These are phyloP conservation scores for Tenualosa ilisha DNA, from an alignment of 2,797 vertebrate genomes.

Conservation along the genomic window DNA sequence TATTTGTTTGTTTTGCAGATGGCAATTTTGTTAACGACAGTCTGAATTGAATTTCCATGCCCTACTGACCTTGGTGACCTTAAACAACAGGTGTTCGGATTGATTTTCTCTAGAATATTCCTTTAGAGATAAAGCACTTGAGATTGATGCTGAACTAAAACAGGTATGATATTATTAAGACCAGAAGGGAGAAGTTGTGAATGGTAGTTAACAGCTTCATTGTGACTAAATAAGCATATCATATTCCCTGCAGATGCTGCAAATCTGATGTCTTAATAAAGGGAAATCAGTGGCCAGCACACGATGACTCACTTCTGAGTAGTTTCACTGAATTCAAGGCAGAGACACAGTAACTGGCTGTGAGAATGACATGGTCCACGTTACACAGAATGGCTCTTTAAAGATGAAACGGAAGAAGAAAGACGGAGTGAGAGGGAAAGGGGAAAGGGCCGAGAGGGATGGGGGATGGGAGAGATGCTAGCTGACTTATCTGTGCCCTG, in stretches of 20 bases:
- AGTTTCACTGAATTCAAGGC: background rate
- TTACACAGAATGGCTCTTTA: background rate
- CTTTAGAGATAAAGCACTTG: background rate
- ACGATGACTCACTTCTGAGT: background rate
- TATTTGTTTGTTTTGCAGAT: background rate
- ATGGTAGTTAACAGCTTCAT: background rate
- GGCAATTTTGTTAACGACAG: background rate
- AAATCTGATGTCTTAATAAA: background rate
- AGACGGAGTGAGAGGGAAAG: background rate
- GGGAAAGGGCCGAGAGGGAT: background rate
- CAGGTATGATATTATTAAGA: background rate
- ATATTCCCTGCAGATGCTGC: background rate
- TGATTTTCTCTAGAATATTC: no score
- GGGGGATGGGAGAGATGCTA: background rate
- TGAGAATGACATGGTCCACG: background rate
- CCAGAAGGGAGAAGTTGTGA: background rate
- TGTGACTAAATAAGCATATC: background rate
- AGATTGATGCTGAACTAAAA: background rate
- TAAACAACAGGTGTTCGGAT: no score
- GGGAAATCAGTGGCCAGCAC: background rate
- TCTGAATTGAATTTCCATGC: no score
- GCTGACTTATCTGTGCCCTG: background rate
- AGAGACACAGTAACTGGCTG: background rate
- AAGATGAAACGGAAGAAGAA: background rate
- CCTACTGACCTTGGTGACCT: no score